Evolutionary conservation across 2,888 invertebrate genomes (phyloP), one percentile per base, ranked within the genome.

Genomic region (Drosophila austrosaltans): DNA sequence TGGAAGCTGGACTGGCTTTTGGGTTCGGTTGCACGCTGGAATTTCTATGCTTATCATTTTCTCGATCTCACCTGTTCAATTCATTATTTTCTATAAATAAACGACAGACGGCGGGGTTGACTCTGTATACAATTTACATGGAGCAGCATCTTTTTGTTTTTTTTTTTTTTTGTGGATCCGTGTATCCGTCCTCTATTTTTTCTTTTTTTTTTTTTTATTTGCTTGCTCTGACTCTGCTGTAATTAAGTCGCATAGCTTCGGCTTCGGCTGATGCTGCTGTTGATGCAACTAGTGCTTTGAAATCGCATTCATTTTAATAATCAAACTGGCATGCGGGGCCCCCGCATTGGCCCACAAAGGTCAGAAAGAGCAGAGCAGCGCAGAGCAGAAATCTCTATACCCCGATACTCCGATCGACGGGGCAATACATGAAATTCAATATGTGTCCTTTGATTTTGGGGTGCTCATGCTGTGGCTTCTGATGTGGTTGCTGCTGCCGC

Each of bases 61-160:
- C 78, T 77, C 79, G 89, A 88, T 88, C 88, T 88, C 88, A 89
- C 87, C 88, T 88, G 88, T 84, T 83, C 89, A 88, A 83, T 89
- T 88, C 85, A 89, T 89, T 85, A 85, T 85, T 85, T 84, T 85
- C 85, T 85, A 85, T 85, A 85, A 85, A 85, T 88, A 85, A 85
- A 88, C 85, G 85, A 82, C 85, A 76, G 82, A 58, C 71, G 60
- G 71, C 64, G 39, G 53, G 22, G 63, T 22, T 48, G 48, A 48
- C 48, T 48, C 48, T 48, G 48, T 64, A 72, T 70, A 63, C 82
- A 83, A 86, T 87, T 87, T 87, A 83, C 83, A 87, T 83, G 81
- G 76, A 40, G 63, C 53, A 30, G 39, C 48, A 54, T 12, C 32
- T 40, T 44, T 30, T 36, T 36, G 22, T 22, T 48, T 48, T 10